Evolutionary conservation across 2,888 invertebrate genomes (phyloP).

Genomic region (Labia minor): DNA sequence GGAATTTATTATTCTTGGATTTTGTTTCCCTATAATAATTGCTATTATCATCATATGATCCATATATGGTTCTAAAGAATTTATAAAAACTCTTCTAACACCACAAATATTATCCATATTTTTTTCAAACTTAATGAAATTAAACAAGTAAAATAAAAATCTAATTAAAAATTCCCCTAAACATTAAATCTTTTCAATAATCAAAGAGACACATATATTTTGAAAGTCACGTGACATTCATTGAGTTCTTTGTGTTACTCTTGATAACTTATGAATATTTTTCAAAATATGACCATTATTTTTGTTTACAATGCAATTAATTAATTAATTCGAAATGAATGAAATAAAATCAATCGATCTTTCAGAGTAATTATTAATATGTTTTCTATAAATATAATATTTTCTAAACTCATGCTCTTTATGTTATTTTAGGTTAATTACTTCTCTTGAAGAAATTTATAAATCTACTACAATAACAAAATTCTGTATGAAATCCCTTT

Average conservation of each 20-base stretch:
- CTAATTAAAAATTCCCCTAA: no score
- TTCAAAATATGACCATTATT: no score
- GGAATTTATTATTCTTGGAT: slow-evolving; percentile 41
- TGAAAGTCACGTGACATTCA: no score
- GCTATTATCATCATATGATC: slow-evolving; percentile 39
- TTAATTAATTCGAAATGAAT: no score
- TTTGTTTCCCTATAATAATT: slow-evolving; percentile 54
- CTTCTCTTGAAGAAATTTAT: background rate
- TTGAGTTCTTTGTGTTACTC: no score
- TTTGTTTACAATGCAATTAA: no score
- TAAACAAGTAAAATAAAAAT: no score
- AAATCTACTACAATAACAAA: background rate
- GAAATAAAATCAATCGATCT: background rate
- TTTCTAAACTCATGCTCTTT: background rate
- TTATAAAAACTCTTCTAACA: background rate
- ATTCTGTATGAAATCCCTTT: background rate
- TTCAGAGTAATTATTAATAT: background rate
- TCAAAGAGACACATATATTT: no score
- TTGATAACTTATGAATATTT: no score
- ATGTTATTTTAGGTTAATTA: background rate
- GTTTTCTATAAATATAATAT: no score
- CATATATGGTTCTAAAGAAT: slow-evolving; percentile 15
- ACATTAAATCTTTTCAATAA: no score
- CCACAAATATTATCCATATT: background rate
- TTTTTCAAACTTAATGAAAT: background rate